phyloP scores from a whole-genome alignment of 1,140 invertebrate genomes.

The Tetragonula clypearis region DNA sequence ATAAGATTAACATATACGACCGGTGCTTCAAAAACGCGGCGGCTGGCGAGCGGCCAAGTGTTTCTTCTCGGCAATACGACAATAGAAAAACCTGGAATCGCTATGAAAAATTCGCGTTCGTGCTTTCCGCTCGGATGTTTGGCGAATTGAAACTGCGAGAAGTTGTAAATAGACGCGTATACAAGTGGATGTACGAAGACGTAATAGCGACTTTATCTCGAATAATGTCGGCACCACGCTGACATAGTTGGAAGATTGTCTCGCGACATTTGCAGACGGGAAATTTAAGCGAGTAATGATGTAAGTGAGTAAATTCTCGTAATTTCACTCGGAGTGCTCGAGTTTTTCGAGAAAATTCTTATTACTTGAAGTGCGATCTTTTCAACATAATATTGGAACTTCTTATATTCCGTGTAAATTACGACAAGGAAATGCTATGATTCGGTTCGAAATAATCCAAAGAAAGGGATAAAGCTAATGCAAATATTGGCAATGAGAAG shows the following conservation, averaged over 20 bases:
- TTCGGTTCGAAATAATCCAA: too few species aligned
- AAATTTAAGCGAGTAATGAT: neutral
- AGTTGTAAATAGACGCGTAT: neutral
- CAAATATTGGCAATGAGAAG: too few species aligned
- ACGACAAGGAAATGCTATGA: too few species aligned
- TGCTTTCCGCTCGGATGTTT: neutral
- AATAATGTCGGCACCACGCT: neutral
- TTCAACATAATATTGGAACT: too few species aligned
- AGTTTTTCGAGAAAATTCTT: too few species aligned
- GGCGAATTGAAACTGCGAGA: neutral
- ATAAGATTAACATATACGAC: constrained; percentile 29
- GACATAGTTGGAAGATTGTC: too few species aligned
- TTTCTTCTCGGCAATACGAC: neutral
- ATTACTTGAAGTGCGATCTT: too few species aligned
- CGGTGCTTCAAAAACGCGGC: neutral
- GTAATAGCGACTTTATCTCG: neutral
- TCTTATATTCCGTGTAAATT: too few species aligned
- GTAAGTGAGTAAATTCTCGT: too few species aligned
- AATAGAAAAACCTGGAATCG: neutral
- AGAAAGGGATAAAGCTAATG: too few species aligned
- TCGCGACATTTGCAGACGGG: neutral
- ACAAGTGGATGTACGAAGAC: neutral
- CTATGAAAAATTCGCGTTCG: constrained; percentile 14
- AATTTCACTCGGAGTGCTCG: too few species aligned
- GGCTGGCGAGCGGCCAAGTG: neutral